Conservation (phyloP, 2,113 vertebrate genomes). For the Sebastes fasciatus region DNA sequence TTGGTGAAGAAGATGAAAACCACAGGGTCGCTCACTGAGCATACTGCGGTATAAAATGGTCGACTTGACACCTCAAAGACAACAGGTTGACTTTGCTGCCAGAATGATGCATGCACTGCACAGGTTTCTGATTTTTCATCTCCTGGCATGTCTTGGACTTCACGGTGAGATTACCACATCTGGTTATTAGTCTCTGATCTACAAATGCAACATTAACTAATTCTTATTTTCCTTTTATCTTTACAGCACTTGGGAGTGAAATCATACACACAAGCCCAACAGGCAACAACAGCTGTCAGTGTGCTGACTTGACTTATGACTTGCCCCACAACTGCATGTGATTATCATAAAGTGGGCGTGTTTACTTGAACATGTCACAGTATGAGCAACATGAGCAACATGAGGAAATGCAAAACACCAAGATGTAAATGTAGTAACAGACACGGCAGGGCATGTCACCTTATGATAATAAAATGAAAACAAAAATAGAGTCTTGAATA, state of each 20-base stretch:
- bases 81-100: not conserved
- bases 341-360: too few relatives aligned
- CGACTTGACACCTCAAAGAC: not conserved
- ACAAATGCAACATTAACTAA: not conserved
- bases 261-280: constrained; percentile 76
- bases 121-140: constrained; percentile 9
- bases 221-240: not conserved
- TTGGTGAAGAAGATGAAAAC: not conserved
- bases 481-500: too few relatives aligned
- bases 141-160: constrained; percentile 13
- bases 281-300: too few relatives aligned
- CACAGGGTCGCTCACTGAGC: not conserved
- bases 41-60: not conserved
- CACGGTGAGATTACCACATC: not conserved
- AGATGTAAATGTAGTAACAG: too few relatives aligned
- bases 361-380: too few relatives aligned
- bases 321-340: too few relatives aligned
- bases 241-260: constrained; percentile 38
- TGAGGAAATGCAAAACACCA: too few relatives aligned
- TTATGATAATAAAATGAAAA: too few relatives aligned
- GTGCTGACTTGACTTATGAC: too few relatives aligned
- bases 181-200: not conserved
- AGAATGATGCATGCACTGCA: not conserved
- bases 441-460: too few relatives aligned
- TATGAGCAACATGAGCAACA: too few relatives aligned